These are phyloP conservation scores for Polydesmus complanatus DNA, from an alignment of 2,888 invertebrate genomes.

Conservation along the genomic window DNA sequence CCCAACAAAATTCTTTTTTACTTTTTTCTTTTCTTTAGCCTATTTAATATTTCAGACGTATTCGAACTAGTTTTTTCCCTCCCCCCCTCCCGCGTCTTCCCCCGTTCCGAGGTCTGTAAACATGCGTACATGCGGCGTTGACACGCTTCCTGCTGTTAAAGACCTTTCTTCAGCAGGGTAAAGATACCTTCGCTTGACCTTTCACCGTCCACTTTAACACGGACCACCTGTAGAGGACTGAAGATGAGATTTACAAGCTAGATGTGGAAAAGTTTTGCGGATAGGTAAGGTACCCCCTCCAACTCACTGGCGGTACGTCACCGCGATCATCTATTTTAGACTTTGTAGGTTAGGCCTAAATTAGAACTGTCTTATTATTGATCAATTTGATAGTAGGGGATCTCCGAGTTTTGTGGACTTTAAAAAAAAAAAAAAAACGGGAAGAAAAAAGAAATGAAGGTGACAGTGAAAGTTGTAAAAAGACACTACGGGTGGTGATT, in stretches of 20 bases:
- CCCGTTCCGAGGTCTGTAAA: not conserved
- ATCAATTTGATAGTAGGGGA: not conserved
- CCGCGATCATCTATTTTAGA: not conserved
- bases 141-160: not conserved
- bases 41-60: not conserved
- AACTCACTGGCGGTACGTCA: too few species aligned
- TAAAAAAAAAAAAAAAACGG: not conserved
- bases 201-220: not conserved
- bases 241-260: not conserved
- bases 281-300: too few species aligned
- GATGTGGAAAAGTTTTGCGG: too few species aligned
- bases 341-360: not conserved
- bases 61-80: not conserved
- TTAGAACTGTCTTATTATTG: not conserved
- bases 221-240: not conserved
- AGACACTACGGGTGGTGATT: not conserved
- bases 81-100: too few species aligned
- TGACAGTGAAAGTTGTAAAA: not conserved
- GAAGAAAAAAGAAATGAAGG: not conserved
- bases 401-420: not conserved
- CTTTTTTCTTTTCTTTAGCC: not conserved
- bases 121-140: not conserved
- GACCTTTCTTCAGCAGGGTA: too few species aligned
- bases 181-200: not conserved
- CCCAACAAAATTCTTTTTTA: too few species aligned